These are phyloP conservation scores for Plecotus auritus DNA, from an alignment of 2,113 vertebrate species.

Conservation along the genomic window DNA sequence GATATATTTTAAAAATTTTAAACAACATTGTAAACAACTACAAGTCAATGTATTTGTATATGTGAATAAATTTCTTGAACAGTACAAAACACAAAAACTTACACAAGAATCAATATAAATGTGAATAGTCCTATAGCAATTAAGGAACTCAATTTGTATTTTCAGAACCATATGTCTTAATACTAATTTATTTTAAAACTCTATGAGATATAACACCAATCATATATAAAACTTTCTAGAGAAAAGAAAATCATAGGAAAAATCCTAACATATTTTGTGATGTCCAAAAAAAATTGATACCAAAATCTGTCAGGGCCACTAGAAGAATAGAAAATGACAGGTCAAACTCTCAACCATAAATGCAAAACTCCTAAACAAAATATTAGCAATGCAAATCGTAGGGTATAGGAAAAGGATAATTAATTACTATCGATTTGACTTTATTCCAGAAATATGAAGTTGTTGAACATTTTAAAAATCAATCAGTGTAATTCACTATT, in stretches of 20 bases:
- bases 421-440: neutral
- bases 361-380: neutral
- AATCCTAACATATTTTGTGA: neutral
- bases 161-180: neutral
- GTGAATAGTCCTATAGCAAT: neutral
- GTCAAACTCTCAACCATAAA: neutral
- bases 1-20: neutral
- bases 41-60: neutral
- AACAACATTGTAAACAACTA: neutral
- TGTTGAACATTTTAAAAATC: neutral
- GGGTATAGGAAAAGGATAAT: neutral
- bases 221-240: neutral
- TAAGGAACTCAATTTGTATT: neutral
- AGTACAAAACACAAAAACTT: neutral
- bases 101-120: neutral
- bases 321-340: neutral
- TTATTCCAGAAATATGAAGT: neutral
- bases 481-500: neutral
- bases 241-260: neutral
- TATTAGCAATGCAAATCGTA: neutral
- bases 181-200: neutral
- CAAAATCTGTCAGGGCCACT: neutral
- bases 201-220: neutral
- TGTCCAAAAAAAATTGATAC: neutral
- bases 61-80: neutral